phyloP scores from a whole-genome alignment of 2,113 vertebrate species.

The Limanda limanda region DNA sequence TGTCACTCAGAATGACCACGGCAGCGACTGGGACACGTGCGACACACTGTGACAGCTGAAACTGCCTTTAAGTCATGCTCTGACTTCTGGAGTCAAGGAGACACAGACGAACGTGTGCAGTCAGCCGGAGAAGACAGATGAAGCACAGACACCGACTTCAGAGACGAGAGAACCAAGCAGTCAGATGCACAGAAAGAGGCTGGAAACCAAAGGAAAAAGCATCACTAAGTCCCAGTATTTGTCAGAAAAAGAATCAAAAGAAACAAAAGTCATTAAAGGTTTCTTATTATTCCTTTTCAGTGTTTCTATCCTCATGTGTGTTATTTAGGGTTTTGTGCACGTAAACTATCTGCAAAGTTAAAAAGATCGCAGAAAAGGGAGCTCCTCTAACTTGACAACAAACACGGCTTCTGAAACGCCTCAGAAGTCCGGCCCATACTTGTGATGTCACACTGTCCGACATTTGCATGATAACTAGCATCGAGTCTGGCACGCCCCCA shows the following conservation, averaged over 20 bases:
- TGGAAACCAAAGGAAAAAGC: too few relatives aligned
- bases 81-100: conserved; percentile 23
- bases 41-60: not conserved
- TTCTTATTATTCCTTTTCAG: too few relatives aligned
- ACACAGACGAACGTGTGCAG: conserved; percentile 39
- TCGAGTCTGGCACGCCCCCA: too few relatives aligned
- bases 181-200: conserved; percentile 5
- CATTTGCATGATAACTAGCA: too few relatives aligned
- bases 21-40: not conserved
- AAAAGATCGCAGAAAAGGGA: too few relatives aligned
- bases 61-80: conserved; percentile 35
- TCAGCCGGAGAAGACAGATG: conserved; percentile 24
- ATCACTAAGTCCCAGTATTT: not conserved
- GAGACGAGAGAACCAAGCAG: conserved; percentile 18
- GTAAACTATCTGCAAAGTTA: too few relatives aligned
- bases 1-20: not conserved
- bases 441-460: too few relatives aligned
- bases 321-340: too few relatives aligned
- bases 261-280: not conserved
- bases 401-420: too few relatives aligned
- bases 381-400: too few relatives aligned
- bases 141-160: conserved; percentile 20
- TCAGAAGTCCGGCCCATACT: too few relatives aligned
- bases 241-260: not conserved
- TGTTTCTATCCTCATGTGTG: too few relatives aligned